phyloP scores from a whole-genome alignment of 2,113 vertebrate genomes.

The Emberiza fucata region DNA sequence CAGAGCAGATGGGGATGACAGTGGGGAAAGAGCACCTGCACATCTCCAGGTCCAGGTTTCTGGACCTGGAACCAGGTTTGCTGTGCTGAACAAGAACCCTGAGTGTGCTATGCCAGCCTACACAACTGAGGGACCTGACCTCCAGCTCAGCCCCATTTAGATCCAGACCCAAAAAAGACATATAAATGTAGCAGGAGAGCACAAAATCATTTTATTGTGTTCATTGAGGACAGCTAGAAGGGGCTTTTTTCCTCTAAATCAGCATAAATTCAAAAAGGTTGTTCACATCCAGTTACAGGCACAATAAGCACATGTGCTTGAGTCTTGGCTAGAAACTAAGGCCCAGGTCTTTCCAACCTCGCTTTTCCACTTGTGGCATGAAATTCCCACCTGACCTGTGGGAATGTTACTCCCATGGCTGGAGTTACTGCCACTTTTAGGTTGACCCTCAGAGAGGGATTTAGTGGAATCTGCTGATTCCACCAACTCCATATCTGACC shows the following conservation, averaged over 20 bases:
- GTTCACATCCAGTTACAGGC: background rate
- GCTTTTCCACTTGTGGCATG: background rate
- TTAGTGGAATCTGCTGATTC: background rate
- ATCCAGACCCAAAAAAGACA: background rate
- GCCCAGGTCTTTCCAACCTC: background rate
- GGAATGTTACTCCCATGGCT: background rate
- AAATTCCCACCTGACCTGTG: background rate
- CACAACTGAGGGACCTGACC: background rate
- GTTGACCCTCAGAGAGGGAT: background rate
- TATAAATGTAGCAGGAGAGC: background rate
- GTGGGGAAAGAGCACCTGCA: background rate
- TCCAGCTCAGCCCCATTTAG: background rate
- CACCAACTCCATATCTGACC: background rate
- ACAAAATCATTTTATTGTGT: background rate
- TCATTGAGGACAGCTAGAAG: fast-evolving
- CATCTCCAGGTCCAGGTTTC: background rate
- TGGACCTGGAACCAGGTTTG: background rate
- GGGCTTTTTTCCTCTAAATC: background rate
- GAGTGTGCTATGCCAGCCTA: background rate
- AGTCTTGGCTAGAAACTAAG: fast-evolving
- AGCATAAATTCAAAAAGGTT: background rate
- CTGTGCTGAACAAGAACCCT: background rate
- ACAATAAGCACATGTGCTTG: background rate
- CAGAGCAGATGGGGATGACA: background rate
- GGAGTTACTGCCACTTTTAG: background rate